Conservation (phyloP, 2,888 invertebrate genomes). For the Drosophila nr. medialis region DNA sequence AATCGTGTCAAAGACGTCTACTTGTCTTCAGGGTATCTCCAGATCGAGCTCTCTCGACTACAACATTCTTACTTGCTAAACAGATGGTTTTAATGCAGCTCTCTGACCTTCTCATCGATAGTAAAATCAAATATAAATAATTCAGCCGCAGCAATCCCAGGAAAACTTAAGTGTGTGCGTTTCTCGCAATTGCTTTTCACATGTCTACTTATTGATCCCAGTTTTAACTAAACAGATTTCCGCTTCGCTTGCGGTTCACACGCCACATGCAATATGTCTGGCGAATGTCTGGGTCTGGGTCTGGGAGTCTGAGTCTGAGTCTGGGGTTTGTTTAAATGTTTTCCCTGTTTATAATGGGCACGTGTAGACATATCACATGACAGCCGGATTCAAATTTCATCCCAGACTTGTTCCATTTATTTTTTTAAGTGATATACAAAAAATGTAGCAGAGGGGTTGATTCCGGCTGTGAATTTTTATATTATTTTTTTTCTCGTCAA, state of each 20-base stretch:
- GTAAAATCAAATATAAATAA: background rate
- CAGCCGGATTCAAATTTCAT: background rate
- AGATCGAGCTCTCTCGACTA: background rate
- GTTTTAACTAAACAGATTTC: background rate
- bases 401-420: background rate
- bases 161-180: background rate
- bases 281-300: background rate
- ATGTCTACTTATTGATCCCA: background rate
- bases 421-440: background rate
- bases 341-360: background rate
- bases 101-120: background rate
- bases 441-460: background rate
- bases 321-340: slow-evolving; percentile 3
- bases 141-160: background rate
- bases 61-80: background rate
- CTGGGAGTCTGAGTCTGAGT: slow-evolving; percentile 1
- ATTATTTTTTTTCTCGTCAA: background rate
- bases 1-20: background rate
- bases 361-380: slow-evolving; percentile 6
- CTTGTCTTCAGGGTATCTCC: background rate
- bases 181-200: background rate
- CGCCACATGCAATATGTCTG: slow-evolving; percentile 1
- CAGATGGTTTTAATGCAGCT: background rate
- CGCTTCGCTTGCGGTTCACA: background rate
- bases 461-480: slow-evolving; percentile 5